Percentiles rank a stretch among this genome's conserved stretches.
Evolutionary conservation across 2,888 invertebrate species (phyloP).

Genomic region (Kuschelorhynchus macadamiae): DNA sequence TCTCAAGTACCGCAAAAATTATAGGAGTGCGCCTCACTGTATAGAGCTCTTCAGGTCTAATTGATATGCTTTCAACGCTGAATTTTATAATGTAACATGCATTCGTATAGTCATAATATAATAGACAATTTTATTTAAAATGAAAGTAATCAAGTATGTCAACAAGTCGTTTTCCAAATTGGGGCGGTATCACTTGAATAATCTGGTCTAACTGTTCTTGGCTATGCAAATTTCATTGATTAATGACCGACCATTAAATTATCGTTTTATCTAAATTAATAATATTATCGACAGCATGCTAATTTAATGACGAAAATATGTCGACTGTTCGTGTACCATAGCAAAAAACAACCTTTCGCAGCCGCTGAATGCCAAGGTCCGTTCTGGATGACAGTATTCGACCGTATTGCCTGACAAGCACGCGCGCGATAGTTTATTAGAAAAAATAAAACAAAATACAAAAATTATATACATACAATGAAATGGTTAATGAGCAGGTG

Average conservation of each 20-base stretch:
- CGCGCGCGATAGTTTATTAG: background rate
- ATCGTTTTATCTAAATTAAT: background rate
- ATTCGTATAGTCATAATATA: too few relatives aligned
- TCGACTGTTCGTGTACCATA: background rate
- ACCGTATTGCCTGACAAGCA: background rate
- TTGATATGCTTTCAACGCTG: too few relatives aligned
- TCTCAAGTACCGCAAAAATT: too few relatives aligned
- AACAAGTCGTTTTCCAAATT: too few relatives aligned
- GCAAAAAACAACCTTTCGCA: conserved; percentile 1
- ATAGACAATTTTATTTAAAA: too few relatives aligned
- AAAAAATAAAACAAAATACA: conserved; percentile 2
- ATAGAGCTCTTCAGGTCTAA: too few relatives aligned
- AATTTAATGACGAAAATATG: background rate
- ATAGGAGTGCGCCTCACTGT: too few relatives aligned
- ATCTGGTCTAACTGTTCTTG: background rate
- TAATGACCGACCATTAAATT: background rate
- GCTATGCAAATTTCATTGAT: background rate
- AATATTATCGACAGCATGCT: background rate
- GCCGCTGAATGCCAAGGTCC: conserved; percentile 24
- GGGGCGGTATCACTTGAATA: too few relatives aligned
- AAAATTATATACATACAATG: conserved; percentile 2
- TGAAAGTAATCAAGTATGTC: too few relatives aligned
- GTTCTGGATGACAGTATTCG: background rate
- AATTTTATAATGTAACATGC: too few relatives aligned
- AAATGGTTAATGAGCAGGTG: conserved; percentile 22